Percentiles rank a stretch among this genome's conserved stretches.
Conservation (phyloP, 2,797 vertebrate species). For the Lacerta viridis region DNA sequence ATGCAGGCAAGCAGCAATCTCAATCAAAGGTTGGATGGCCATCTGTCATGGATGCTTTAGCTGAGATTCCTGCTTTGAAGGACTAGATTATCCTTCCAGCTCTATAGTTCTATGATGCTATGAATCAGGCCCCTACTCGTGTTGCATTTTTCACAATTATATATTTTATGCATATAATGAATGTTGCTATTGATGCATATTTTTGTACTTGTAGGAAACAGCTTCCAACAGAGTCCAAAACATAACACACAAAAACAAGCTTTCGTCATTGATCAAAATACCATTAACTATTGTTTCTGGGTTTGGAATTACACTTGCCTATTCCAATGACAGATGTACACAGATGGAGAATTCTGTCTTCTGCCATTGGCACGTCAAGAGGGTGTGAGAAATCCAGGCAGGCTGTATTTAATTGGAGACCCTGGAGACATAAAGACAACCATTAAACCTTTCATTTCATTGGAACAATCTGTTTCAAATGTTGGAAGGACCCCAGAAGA, state of each 20-base stretch:
- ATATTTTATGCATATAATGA: background rate
- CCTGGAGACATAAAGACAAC: constrained; percentile 48
- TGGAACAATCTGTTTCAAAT: constrained; percentile 53
- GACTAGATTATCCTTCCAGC: no score
- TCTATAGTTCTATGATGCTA: background rate
- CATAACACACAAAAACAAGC: background rate
- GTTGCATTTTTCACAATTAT: background rate
- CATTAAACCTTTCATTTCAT: constrained; percentile 60
- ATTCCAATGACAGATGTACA: constrained; percentile 40
- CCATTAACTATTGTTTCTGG: constrained; percentile 37
- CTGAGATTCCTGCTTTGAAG: no score
- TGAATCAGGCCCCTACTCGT: background rate
- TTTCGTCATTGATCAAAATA: constrained; percentile 14
- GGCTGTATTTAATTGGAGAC: constrained; percentile 54
- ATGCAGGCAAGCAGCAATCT: background rate
- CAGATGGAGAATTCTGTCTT: constrained; percentile 50
- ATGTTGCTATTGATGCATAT: background rate
- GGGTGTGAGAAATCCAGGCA: constrained; percentile 61
- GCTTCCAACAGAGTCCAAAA: background rate
- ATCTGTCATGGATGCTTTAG: no score
- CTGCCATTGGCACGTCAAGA: constrained; percentile 11
- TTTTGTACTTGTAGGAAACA: background rate
- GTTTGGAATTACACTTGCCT: constrained; percentile 33
- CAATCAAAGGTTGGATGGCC: background rate
- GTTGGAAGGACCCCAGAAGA: constrained; percentile 54